Conservation (phyloP, 2,113 vertebrate genomes). For the Eira barbara region DNA sequence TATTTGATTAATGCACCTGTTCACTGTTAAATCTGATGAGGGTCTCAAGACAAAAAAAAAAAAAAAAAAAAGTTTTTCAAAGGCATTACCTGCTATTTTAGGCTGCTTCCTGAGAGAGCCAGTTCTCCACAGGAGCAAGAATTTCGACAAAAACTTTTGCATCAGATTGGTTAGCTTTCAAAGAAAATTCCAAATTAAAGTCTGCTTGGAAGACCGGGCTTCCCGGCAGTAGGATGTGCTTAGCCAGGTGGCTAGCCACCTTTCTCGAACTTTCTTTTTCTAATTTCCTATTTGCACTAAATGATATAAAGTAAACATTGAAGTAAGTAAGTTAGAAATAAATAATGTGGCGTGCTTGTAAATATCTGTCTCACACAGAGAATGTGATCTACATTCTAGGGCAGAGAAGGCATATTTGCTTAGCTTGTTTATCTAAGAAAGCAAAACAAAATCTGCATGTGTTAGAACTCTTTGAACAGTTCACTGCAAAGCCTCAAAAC, state of each 20-base stretch:
- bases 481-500: conserved; percentile 10
- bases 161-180: neutral
- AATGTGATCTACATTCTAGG: neutral
- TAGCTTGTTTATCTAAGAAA: neutral
- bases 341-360: neutral
- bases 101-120: neutral
- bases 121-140: neutral
- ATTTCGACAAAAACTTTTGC: neutral
- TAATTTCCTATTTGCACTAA: neutral
- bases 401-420: neutral
- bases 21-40: neutral
- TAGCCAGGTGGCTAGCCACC: neutral
- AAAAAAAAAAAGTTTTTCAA: neutral
- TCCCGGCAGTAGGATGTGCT: neutral
- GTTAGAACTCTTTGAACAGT: neutral
- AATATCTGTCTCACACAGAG: neutral
- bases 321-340: neutral
- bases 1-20: neutral
- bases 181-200: conserved; percentile 40
- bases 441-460: neutral
- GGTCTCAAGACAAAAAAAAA: neutral
- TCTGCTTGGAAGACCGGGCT: neutral
- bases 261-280: neutral
- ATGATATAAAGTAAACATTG: neutral
- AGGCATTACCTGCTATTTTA: neutral